phyloP scores from a whole-genome alignment of 2,113 vertebrate genomes.

The Ctenomys sociabilis region DNA sequence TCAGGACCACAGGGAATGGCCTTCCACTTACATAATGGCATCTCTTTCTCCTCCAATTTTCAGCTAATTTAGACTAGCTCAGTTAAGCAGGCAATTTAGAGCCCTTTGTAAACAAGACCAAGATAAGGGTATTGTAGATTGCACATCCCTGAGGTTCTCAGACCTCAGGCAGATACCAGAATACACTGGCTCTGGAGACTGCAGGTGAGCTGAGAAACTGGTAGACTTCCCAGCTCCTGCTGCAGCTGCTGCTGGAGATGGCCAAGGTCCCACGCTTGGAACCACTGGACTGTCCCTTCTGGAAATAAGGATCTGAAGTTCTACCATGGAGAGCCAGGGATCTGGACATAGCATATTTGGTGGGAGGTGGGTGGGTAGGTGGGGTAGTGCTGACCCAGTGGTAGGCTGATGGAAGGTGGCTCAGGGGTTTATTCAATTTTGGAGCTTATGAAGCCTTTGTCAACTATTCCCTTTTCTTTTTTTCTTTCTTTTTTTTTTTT shows the following conservation, averaged over 20 bases:
- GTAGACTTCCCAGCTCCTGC: neutral
- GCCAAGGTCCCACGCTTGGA: neutral
- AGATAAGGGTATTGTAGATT: rapidly evolving
- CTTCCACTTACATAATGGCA: neutral
- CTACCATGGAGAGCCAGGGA: too few relatives aligned
- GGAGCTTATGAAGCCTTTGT: neutral
- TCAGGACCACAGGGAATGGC: rapidly evolving
- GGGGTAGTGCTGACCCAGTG: rapidly evolving
- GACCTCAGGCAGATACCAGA: rapidly evolving
- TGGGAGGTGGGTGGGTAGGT: too few relatives aligned
- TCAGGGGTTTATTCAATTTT: rapidly evolving
- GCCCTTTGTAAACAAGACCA: neutral
- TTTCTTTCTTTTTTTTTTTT: neutral
- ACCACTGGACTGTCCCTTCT: neutral
- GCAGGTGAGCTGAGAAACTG: neutral
- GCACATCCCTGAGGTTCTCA: neutral
- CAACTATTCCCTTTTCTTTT: too few relatives aligned
- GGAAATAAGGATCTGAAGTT: neutral
- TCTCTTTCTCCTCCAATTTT: neutral
- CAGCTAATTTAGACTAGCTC: neutral
- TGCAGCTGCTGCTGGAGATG: neutral
- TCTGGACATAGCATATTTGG: neutral
- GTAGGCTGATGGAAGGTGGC: rapidly evolving
- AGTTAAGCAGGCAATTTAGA: neutral
- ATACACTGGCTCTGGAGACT: neutral